Base-by-base conservation (phyloP, 2,797 vertebrate genomes). In the Poecilia wingei region DNA sequence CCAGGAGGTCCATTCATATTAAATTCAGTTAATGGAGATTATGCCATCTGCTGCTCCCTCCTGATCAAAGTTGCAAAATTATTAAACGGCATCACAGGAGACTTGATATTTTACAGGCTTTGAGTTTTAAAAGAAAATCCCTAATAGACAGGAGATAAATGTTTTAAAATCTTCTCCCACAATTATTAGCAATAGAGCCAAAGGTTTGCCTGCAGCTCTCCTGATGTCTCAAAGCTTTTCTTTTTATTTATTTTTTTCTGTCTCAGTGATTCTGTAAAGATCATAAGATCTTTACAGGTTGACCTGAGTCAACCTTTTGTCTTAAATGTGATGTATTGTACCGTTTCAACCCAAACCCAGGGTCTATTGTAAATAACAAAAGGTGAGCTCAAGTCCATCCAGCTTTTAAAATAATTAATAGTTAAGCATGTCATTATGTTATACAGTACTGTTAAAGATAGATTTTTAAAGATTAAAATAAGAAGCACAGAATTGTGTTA, bases 241-340 rank as follows among this genome's bases (percentile, higher is more conserved):
- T 84, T 83, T 76, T 36, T 70, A 31, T 31, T 31, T 31, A 31
- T 18, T 82, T 78, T 36, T 72, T 77, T 81, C 81, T 79, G 46
- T 87, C 79, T 76, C 69, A 45, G 76, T 80, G 71, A 79, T 47
- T 68, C 59, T 70, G n/a, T 64, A 14, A 3, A 81, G 41, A 59
- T 80, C 77, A 59, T 73, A 20, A 82, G 61, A 41, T 53, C 9
- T 82, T 39, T 39, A 4, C 36, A 39, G 36, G 36, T 39, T 39
- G 36, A 53, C 77, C 72, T 31, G 8, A 41, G 20, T 68, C 20
- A 69, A 51, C 1, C 22, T 78, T 78, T 78, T 75, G 31, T 82
- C 31, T 79, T 25, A n/a, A 74, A 22, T 66, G 66, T 78, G 83
- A 55, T 36, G 33, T 31, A 82, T 25, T 69, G 7, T 6, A 22